These are phyloP conservation scores for Mesembrinibis cayennensis DNA, from an alignment of 2,113 vertebrate genomes.

Conservation along the genomic window DNA sequence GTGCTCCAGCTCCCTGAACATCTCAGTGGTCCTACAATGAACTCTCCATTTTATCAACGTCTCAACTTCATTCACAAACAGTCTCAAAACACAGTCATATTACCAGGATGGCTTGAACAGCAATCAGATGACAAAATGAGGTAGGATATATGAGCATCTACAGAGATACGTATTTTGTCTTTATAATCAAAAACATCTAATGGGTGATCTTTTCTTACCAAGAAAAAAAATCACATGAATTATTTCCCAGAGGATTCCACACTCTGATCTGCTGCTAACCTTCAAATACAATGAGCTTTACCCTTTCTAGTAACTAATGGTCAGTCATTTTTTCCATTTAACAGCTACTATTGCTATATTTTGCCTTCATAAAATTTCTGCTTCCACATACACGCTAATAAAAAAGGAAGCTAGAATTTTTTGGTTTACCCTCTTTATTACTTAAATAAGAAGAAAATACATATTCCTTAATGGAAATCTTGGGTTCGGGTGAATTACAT, in stretches of 20 bases:
- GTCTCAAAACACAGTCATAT: background rate
- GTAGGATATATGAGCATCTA: background rate
- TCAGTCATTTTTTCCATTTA: background rate
- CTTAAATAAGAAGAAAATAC: background rate
- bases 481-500: background rate
- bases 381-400: background rate
- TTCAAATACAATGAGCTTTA: conserved; percentile 15
- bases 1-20: background rate
- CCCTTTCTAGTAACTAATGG: conserved; percentile 3
- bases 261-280: background rate
- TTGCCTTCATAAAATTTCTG: background rate
- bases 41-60: background rate
- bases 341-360: background rate
- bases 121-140: background rate
- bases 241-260: conserved; percentile 24
- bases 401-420: background rate
- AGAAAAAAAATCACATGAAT: conserved; percentile 43
- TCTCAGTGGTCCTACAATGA: background rate
- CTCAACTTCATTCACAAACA: background rate
- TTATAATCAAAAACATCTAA: conserved; percentile 53
- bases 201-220: conserved; percentile 50
- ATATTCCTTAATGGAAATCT: background rate
- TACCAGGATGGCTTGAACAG: background rate
- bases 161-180: conserved; percentile 11
- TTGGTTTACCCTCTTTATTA: background rate